Conservation (phyloP, 2,113 vertebrate genomes). For the Sprattus sprattus region DNA sequence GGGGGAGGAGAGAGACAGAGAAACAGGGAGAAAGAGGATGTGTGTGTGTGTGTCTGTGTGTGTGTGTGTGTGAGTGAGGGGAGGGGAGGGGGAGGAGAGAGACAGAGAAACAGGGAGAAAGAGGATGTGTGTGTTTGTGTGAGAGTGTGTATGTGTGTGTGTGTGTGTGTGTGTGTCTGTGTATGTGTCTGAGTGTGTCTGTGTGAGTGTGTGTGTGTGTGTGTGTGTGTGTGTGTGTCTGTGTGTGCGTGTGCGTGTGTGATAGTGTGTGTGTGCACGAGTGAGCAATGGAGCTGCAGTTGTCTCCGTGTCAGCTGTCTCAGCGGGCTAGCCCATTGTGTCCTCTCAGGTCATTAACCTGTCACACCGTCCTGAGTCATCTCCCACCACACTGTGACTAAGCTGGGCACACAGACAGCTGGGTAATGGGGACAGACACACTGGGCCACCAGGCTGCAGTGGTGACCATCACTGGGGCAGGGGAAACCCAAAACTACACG, state of each 20-base stretch:
- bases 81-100: too few relatives aligned
- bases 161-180: not conserved
- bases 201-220: conserved; percentile 5
- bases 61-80: conserved; percentile 5
- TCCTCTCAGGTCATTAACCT: conserved; percentile 37
- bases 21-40: not conserved
- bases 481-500: conserved; percentile 14
- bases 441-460: conserved; percentile 28
- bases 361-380: conserved; percentile 51
- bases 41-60: not conserved
- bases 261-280: not conserved
- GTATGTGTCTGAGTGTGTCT: not conserved
- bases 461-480: conserved; percentile 46
- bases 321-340: conserved; percentile 39
- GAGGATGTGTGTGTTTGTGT: not conserved
- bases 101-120: not conserved
- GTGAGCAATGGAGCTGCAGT: not conserved
- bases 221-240: conserved; percentile 19
- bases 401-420: conserved; percentile 61
- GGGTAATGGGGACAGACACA: conserved; percentile 26
- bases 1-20: too few relatives aligned
- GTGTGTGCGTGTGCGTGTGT: too few relatives aligned
- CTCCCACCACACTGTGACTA: conserved; percentile 56
- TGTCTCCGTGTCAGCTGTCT: conserved; percentile 41
- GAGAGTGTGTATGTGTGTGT: not conserved